Percentiles rank a stretch among this genome's conserved stretches.
phyloP scores from a whole-genome alignment of 2,888 invertebrate species.

The Eupeodes luniger region DNA sequence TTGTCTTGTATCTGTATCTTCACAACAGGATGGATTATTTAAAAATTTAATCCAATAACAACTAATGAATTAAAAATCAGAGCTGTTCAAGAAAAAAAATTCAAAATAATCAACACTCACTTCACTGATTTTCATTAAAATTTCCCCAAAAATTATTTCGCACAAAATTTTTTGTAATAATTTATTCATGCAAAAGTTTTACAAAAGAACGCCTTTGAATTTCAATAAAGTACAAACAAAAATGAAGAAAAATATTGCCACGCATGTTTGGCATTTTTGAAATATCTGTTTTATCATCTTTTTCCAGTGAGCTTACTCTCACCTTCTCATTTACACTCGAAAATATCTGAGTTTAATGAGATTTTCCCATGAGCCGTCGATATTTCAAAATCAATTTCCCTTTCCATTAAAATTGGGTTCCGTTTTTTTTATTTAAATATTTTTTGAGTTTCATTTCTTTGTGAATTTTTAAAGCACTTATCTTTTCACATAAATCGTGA shows the following conservation, averaged over 20 bases:
- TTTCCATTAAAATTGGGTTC: not conserved
- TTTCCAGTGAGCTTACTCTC: not conserved
- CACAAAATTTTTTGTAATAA: not conserved
- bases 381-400: conserved; percentile 11
- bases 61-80: not conserved
- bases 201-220: conserved; percentile 20
- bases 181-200: conserved; percentile 15
- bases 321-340: not conserved
- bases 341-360: not conserved
- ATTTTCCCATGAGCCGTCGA: not conserved
- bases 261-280: not conserved
- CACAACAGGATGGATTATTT: not conserved
- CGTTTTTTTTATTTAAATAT: not conserved
- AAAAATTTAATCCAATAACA: not conserved
- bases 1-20: not conserved
- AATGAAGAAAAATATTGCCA: not conserved
- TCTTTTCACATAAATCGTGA: conserved; percentile 1
- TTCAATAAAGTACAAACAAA: not conserved
- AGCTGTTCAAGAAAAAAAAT: not conserved
- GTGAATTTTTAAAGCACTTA: conserved; percentile 1
- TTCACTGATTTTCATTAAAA: conserved; percentile 8
- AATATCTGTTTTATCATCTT: not conserved
- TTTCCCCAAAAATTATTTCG: not conserved
- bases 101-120: not conserved
- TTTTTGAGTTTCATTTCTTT: not conserved